These are phyloP conservation scores for Eupeodes luniger DNA, from an alignment of 2,888 invertebrate genomes.

Conservation along the genomic window DNA sequence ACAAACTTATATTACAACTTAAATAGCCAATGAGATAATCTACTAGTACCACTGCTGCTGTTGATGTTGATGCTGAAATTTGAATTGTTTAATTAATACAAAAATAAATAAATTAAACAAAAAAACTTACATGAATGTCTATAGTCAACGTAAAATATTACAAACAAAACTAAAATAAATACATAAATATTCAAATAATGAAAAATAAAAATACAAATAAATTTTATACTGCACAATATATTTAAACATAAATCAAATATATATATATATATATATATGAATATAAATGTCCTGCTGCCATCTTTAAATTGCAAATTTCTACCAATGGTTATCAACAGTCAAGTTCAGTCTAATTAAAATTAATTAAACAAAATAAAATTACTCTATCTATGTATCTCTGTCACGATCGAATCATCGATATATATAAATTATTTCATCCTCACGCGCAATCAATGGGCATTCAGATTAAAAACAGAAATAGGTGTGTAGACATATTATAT, in stretches of 20 bases:
- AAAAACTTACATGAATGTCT: conserved; percentile 58
- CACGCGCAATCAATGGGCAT: conserved; percentile 56
- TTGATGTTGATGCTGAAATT: conserved; percentile 79
- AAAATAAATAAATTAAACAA: conserved; percentile 25
- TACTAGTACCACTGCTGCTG: conserved; percentile 83
- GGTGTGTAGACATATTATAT: conserved; percentile 68
- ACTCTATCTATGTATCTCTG: neutral
- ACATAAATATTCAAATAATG: conserved; percentile 36
- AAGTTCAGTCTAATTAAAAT: conserved; percentile 48
- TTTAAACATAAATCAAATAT: conserved; percentile 31
- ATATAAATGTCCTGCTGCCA: conserved; percentile 71
- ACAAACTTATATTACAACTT: conserved; percentile 78
- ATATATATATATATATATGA: neutral
- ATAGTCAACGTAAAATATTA: conserved; percentile 61
- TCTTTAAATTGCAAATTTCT: conserved; percentile 68
- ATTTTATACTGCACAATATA: conserved; percentile 72
- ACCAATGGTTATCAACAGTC: conserved; percentile 68
- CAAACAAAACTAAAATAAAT: conserved; percentile 11
- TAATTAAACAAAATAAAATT: conserved; percentile 16
- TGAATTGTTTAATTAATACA: conserved; percentile 36
- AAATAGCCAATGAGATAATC: conserved; percentile 83
- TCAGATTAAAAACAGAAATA: conserved; percentile 59
- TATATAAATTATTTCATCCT: conserved; percentile 51
- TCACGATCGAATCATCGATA: conserved; percentile 40
- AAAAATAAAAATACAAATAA: conserved; percentile 30